Evolutionary conservation across 1,140 invertebrate species (phyloP), one percentile per base, ranked within the genome.

Genomic region (Polyergus mexicanus): DNA sequence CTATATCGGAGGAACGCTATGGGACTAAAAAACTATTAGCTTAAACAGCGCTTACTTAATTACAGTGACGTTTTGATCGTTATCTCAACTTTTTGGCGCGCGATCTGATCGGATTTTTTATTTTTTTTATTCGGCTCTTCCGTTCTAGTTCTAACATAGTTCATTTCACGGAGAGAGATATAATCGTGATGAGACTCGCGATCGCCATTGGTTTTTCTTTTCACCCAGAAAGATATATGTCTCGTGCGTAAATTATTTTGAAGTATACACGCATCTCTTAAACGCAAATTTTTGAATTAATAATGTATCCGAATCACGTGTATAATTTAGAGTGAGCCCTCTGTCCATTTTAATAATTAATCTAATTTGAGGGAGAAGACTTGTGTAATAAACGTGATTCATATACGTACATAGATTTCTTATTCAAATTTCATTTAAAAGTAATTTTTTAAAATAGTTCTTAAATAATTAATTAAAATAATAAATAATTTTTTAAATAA

Each of bases 51-150:
- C 44, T 69, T 77, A 66, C 65, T 68, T 69, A 80, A 68, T 68
- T 78, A 80, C 35, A 69, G n/a, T 41, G n/a, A 78, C n/a, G 41
- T 11, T 66, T 77, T 35, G n/a, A 65, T 66, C 44, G 76, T 80
- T 69, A 80, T 56, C 63, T 80, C 76, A 80, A 80, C 75, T 80
- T 80, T 68, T 22, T 80, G 44, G 44, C 63, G 32, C 25, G 13
- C 28, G 8, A 16, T 25, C 19, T 41, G 28, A 51, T 13, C 62
- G n/a, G 32, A 80, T 35, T 25, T 25, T 68, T 2, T 69, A 47
- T 5, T 25, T 68, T 2, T 69, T 19, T 16, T 38, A 80, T 69
- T 80, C 13, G 25, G 38, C 32, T 56, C 22, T 51, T 69, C 28
- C 62, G n/a, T 19, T 51, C 16, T 25, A 25, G 4, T 66, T 78